phyloP scores from a whole-genome alignment of 1,140 invertebrate genomes.

The Cotesia typhae region DNA sequence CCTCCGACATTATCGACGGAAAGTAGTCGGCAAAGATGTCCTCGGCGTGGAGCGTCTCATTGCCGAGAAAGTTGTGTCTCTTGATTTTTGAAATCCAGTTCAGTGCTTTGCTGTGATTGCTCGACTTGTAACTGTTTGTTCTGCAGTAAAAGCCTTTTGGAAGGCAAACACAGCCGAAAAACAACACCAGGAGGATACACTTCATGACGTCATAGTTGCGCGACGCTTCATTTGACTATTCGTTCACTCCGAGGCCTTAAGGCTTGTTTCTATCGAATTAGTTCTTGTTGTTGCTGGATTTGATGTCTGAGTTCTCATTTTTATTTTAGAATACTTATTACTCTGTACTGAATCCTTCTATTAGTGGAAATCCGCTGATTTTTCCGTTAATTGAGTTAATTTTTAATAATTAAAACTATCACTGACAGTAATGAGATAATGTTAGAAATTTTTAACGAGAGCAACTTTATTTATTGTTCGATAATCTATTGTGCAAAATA shows the following conservation, averaged over 20 bases:
- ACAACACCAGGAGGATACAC: constrained; percentile 27
- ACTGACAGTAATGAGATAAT: not conserved
- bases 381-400: no score
- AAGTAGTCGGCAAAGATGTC: no score
- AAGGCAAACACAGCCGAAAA: constrained; percentile 40
- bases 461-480: not conserved
- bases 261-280: no score
- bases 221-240: not conserved
- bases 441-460: constrained; percentile 6
- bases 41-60: not conserved
- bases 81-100: constrained; percentile 27
- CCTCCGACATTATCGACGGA: not conserved
- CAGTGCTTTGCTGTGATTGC: constrained; percentile 23
- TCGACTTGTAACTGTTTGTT: not conserved
- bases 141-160: no score
- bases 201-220: constrained; percentile 42
- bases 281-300: no score
- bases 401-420: no score
- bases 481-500: not conserved
- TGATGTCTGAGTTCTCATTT: no score
- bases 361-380: no score
- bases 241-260: constrained; percentile 8
- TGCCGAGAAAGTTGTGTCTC: not conserved
- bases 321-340: no score
- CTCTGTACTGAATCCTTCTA: no score